A percentile compares a stretch with the other conserved stretches of the same genome.
Conservation (phyloP, 2,888 invertebrate genomes). For the Lasioglossum villosulum region DNA sequence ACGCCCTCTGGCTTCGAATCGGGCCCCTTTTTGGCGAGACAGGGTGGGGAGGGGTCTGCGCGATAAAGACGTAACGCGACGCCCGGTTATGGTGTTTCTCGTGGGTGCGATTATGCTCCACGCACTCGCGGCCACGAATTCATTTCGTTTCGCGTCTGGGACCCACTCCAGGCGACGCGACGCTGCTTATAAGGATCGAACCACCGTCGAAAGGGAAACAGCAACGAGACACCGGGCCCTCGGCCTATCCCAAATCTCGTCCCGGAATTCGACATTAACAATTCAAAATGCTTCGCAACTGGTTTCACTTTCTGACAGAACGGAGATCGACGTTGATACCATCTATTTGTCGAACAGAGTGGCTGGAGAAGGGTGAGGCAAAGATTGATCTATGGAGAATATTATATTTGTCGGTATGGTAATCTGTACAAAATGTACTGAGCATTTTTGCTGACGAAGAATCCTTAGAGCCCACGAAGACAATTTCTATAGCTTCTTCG, state of each 20-base stretch:
- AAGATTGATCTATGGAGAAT: not conserved
- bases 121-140: slow-evolving; percentile 52
- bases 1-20: slow-evolving; percentile 64
- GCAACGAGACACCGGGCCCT: not conserved
- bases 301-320: not conserved
- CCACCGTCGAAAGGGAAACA: slow-evolving; percentile 43
- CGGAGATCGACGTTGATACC: not conserved
- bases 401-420: not conserved
- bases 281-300: slow-evolving; percentile 19
- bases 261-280: slow-evolving; percentile 24
- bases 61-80: slow-evolving; percentile 68
- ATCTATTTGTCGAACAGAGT: not conserved
- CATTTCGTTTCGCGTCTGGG: slow-evolving; percentile 41
- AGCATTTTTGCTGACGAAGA: too few species aligned
- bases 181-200: slow-evolving; percentile 66
- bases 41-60: not conserved
- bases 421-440: not conserved
- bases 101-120: slow-evolving; percentile 69
- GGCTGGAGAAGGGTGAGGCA: not conserved
- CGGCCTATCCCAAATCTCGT: slow-evolving; percentile 36
- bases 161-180: slow-evolving; percentile 13
- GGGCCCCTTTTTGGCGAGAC: not conserved
- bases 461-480: not conserved
- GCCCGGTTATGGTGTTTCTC: slow-evolving; percentile 67
- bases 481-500: not conserved